Evolutionary conservation across 1,140 invertebrate genomes (phyloP), one percentile per base, ranked within the genome.

Genomic region (Drosophila melanica): DNA sequence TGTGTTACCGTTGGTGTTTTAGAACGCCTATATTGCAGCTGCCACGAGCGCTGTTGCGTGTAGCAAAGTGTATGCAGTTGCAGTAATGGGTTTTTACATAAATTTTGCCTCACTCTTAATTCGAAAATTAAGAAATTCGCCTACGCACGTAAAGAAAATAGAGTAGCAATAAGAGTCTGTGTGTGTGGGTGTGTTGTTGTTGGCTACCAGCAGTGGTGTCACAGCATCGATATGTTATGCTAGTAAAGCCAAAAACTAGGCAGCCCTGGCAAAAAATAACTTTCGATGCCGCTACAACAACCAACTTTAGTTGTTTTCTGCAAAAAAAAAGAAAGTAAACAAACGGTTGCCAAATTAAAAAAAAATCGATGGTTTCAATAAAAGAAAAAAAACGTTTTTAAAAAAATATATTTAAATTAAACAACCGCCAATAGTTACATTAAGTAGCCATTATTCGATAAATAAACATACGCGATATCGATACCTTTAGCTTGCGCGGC

Each of bases 91-190:
- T 30, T 42, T 78, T 64, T 64, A 57, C 41, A 69, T 57, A 48
- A 20, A 68, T 64, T 64, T 82, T 20, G 50, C 6, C 5, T 35
- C 41, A 18, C 42, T 60, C 42, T 64, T 70, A 79, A 66, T 64
- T 30, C 39, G 50, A 82, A 75, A 79, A 79, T 51, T 65, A 70
- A 70, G 50, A 81, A 81, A 82, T 70, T 81, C 79, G 79, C 79
- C 79, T 75, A 81, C 79, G 75, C 80, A 81, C 62, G 54, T 51
- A 33, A 67, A 59, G 70, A 68, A 73, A 73, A 73, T 53, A 47
- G 53, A 50, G 51, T 57, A 68, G 55, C 55, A 59, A 33, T 33
- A 18, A 60, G 30, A 48, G 47, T 68, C 42, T 53, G 30, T 23
- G 50, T 44, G 16, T 35, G 4, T 35, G 27, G 12, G 41, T 30